Conservation (phyloP, 2,113 vertebrate species). For the Platichthys stellatus region DNA sequence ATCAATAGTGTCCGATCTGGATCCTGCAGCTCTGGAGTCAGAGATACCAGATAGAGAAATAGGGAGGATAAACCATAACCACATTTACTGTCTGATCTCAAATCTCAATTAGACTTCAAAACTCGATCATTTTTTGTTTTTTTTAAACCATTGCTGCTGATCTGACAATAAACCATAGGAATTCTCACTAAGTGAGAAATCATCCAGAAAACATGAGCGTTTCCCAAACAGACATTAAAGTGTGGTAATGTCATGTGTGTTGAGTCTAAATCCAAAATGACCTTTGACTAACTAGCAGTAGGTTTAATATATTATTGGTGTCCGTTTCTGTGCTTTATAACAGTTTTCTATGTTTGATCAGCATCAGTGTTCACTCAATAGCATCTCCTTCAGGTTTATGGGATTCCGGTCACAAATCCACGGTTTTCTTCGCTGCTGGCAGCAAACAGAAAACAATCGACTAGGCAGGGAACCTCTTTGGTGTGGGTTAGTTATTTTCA, state of each 20-base stretch:
- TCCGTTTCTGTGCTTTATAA: neutral
- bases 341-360: no score
- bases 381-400: slow-evolving; percentile 53
- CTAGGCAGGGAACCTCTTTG: slow-evolving; percentile 78
- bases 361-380: neutral
- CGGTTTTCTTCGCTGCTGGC: slow-evolving; percentile 71
- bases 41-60: no score
- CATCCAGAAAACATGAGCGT: no score
- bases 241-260: neutral
- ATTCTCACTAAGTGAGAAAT: no score
- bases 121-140: no score
- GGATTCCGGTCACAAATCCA: slow-evolving; percentile 86
- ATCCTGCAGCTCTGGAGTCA: no score
- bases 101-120: no score
- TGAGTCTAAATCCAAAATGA: neutral
- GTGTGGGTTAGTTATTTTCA: slow-evolving; percentile 40
- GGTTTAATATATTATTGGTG: neutral
- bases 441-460: slow-evolving; percentile 84
- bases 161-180: no score
- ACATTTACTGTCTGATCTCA: no score
- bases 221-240: neutral
- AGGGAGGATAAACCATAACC: no score
- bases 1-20: no score
- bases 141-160: no score
- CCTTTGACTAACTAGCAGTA: neutral